Conservation (phyloP, 1,140 invertebrate genomes). For the Cotesia chilonis region DNA sequence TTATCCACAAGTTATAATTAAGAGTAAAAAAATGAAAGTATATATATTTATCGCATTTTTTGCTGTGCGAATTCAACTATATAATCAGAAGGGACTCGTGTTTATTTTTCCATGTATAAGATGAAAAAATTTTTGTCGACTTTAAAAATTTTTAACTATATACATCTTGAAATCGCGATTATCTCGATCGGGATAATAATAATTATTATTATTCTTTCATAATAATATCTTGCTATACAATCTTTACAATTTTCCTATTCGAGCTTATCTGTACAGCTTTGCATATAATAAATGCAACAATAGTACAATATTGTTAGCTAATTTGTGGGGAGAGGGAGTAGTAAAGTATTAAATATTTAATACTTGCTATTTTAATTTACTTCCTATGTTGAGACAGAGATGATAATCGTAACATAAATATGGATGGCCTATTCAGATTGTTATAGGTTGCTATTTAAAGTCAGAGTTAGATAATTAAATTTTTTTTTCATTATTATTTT, state of each 20-base stretch:
- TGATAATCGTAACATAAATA: neutral
- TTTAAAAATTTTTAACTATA: conserved; percentile 20
- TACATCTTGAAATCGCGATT: conserved; percentile 6
- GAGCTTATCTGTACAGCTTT: conserved; percentile 40
- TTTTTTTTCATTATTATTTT: no score
- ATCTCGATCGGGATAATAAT: neutral
- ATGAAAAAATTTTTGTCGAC: no score
- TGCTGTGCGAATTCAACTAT: neutral
- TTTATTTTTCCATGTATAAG: neutral
- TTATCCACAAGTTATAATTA: no score
- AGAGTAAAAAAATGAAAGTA: conserved; percentile 2
- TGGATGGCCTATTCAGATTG: neutral
- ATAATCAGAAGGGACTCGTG: neutral
- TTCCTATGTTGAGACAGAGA: neutral
- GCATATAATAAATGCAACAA: conserved; percentile 32
- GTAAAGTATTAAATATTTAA: neutral
- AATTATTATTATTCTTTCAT: conserved; percentile 23
- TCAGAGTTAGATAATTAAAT: no score
- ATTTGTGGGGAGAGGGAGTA: conserved; percentile 24
- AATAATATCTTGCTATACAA: conserved; percentile 23
- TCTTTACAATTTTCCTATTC: conserved; percentile 40
- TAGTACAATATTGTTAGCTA: neutral
- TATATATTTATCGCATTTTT: neutral
- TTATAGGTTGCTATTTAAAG: no score
- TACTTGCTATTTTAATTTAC: no score